Evolutionary conservation across 2,888 invertebrate species (phyloP), one percentile per base, ranked within the genome.

Genomic region (Crossocerus cetratus): DNA sequence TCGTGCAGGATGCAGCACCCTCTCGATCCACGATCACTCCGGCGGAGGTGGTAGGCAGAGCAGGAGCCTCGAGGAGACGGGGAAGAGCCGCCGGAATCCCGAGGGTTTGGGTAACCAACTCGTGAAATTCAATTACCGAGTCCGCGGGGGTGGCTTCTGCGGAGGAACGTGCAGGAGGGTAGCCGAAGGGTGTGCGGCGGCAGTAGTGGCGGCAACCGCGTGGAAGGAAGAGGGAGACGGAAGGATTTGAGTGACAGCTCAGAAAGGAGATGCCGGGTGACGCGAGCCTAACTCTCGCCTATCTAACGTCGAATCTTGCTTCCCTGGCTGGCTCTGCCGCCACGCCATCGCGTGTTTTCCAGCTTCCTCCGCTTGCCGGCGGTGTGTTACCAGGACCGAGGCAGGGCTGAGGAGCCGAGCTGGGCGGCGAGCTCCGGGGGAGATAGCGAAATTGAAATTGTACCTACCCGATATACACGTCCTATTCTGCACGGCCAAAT

Each of bases 71-170:
- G 76, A 76, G 76, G 5, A 16, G 16, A 11, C 70, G 65, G 64
- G 72, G 74, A 75, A 79, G 70, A 77, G 80, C 67, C 53, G 49
- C 4, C 59, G 43, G 67, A 63, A 72, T 72, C 75, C 68, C 73
- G 64, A 73, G 86, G 87, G 86, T 86, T 86, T 86, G 88, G 89
- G 87, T 89, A 90, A 90, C 89, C 89, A 90, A 89, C 89, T 90
- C 87, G 89, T 90, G 89, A 90, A 90, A 90, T 90, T 90, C 89
- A 90, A 90, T 90, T 90, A 90, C 87, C 87, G 87, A 88, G 89
- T 87, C 84, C 85, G 81, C 82, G 84, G 83, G 82, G 84, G 81
- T 78, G 73, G 77, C 71, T 73, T 75, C 72, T 70, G 81, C 75
- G 63, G 70, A 80, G 80, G 74, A 80, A 78, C 80, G 78, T 76